Percentiles rank a stretch among this genome's conserved stretches.
phyloP scores from a whole-genome alignment of 2,113 vertebrate species.

The Erythrolamprus reginae region DNA sequence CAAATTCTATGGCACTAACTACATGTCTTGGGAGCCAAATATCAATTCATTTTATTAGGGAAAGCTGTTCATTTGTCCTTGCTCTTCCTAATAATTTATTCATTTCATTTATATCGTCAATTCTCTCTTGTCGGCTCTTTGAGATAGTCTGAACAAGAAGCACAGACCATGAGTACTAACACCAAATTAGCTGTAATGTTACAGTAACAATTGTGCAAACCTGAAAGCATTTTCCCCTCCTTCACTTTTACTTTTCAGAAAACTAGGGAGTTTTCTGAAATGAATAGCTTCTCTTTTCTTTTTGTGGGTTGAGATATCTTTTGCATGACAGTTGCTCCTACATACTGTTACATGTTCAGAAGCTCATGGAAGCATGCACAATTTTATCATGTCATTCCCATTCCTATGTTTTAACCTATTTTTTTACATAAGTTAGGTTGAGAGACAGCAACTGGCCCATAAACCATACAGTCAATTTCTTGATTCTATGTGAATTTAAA shows the following conservation, averaged over 20 bases:
- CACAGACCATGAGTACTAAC: background rate
- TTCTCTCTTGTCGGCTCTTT: background rate
- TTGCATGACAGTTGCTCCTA: background rate
- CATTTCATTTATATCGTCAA: background rate
- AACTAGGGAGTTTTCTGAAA: background rate
- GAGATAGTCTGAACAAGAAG: background rate
- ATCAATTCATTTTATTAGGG: background rate
- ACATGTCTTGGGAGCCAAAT: background rate
- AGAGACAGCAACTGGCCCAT: background rate
- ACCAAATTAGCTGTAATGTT: background rate
- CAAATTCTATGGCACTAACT: background rate
- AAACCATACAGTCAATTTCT: background rate
- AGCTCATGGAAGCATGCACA: background rate
- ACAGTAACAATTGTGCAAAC: background rate
- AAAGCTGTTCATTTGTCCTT: background rate
- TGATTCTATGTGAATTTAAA: background rate
- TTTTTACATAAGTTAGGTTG: background rate
- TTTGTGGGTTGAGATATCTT: background rate
- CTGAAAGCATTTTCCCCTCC: background rate
- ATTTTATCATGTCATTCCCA: background rate
- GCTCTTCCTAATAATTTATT: background rate
- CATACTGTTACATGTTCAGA: background rate
- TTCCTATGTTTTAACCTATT: background rate
- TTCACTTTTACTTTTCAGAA: background rate
- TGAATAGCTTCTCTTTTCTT: background rate